Base-by-base conservation (phyloP, 2,797 vertebrate genomes). In the Coregonus suidteri region DNA sequence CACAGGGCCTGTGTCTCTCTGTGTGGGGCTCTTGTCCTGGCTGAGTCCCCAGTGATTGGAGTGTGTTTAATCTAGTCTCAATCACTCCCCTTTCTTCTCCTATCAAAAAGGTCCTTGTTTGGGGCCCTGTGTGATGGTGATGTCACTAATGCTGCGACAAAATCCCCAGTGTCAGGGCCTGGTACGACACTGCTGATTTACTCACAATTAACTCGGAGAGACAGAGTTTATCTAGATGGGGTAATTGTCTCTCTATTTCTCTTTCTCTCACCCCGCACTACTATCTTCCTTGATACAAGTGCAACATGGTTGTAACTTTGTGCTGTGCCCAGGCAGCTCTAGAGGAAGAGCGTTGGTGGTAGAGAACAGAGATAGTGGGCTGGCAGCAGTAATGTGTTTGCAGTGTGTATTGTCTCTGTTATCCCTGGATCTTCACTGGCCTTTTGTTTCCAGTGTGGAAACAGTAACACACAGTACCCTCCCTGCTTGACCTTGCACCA, bases 371-470 rank as follows among this genome's bases (percentile, higher is more conserved):
- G 62, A 80, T 52, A 47, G 73, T 47, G 70, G 74, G 75, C 52
- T 53, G 74, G 35, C 82, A 83, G 71, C 79, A 74, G 51, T 83
- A 73, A 37, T 15, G 11, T 37, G 14, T 73, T 73, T 66, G 25
- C 35, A 56, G 72, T 77, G 30, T 54, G 72, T 20, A 15, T 25
- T 67, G 51, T 13, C n/a, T 16, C 30, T 20, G 37, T 73, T 75
- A 74, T 78, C 65, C 67, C 65, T 73, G 74, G 62, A 52, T 74
- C 25, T 47, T 71, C 4, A 4, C n/a, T 69, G 41, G 62, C 20
- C 70, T 54, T 78, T 80, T 80, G 76, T 78, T 80, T 77, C 53
- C 68, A 79, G 25, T 30, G 76, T 75, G 76, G 79, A 83, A 64
- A 25, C 20, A 11, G 59, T 64, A 9, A 64, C 59, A 64, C 59